These are phyloP conservation scores for Diplolepis rosae DNA, from an alignment of 2,888 invertebrate genomes.

Conservation along the genomic window DNA sequence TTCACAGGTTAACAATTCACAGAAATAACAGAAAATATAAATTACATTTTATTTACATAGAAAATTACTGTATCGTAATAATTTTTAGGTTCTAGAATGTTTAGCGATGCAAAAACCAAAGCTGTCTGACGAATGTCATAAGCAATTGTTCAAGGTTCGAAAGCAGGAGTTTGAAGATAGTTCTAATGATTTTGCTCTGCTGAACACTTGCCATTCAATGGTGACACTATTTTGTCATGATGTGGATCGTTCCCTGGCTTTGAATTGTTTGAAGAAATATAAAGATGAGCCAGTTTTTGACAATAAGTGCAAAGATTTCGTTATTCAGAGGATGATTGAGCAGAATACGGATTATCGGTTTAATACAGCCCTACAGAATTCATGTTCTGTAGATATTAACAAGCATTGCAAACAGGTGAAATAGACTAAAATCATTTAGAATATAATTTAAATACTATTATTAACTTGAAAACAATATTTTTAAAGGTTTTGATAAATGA, in stretches of 20 bases:
- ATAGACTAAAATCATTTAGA: slow-evolving; percentile 30
- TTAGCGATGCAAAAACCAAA: slow-evolving; percentile 77
- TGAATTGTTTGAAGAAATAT: slow-evolving; percentile 87
- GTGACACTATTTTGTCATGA: slow-evolving; percentile 88
- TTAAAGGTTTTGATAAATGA: slow-evolving; percentile 60
- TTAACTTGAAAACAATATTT: too few relatives aligned
- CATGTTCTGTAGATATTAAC: slow-evolving; percentile 88
- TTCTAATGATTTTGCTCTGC: slow-evolving; percentile 88
- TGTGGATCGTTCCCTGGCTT: slow-evolving; percentile 79
- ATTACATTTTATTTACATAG: not conserved
- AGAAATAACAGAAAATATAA: too few relatives aligned
- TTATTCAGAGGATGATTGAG: slow-evolving; percentile 92
- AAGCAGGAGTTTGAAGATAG: slow-evolving; percentile 91
- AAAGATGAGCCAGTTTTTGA: slow-evolving; percentile 87
- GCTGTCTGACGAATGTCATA: slow-evolving; percentile 83
- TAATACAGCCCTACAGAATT: slow-evolving; percentile 87
- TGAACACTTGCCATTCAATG: slow-evolving; percentile 89
- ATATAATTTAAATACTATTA: too few relatives aligned
- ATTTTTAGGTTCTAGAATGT: slow-evolving; percentile 85
- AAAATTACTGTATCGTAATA: slow-evolving; percentile 20
- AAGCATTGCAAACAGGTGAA: slow-evolving; percentile 80
- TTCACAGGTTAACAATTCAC: slow-evolving; percentile 75
- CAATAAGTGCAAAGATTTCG: slow-evolving; percentile 86
- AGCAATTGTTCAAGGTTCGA: slow-evolving; percentile 88
- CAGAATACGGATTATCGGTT: slow-evolving; percentile 93